phyloP scores from a whole-genome alignment of 2,888 invertebrate genomes.

The Cantharis rufa region DNA sequence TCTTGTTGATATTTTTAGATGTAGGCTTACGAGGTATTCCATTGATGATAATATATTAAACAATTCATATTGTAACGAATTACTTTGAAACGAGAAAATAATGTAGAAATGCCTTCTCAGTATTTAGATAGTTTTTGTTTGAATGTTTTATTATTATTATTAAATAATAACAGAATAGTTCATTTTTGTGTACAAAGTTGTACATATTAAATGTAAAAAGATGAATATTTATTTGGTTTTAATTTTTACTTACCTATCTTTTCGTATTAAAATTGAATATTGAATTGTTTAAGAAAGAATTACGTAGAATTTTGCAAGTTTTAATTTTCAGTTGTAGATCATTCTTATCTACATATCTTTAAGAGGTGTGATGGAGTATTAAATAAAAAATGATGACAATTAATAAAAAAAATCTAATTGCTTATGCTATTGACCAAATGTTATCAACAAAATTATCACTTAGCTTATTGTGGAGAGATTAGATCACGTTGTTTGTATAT shows the following conservation, averaged over 20 bases:
- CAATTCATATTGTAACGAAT: constrained; percentile 9
- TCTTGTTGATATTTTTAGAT: constrained; percentile 13
- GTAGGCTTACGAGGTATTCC: constrained; percentile 19
- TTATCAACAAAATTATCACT: constrained; percentile 17
- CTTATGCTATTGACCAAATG: constrained; percentile 25
- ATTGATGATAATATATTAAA: constrained; percentile 16
- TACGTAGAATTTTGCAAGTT: not conserved
- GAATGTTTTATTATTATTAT: constrained; percentile 5
- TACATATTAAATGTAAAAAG: constrained; percentile 27
- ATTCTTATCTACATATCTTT: not conserved
- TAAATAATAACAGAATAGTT: constrained; percentile 8
- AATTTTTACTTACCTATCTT: constrained; percentile 24
- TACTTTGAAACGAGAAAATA: constrained; percentile 26
- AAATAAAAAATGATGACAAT: not conserved
- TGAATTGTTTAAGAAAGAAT: not conserved
- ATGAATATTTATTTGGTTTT: constrained; percentile 29
- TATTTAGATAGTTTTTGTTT: constrained; percentile 30
- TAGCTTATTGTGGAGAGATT: constrained; percentile 15
- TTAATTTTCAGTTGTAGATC: not conserved
- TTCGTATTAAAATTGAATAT: constrained; percentile 2
- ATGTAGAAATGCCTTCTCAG: constrained; percentile 34
- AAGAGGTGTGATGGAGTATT: not conserved
- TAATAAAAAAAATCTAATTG: not conserved
- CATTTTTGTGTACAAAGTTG: constrained; percentile 26
- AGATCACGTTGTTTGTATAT: constrained; percentile 7